A percentile compares a stretch with the other conserved stretches of the same genome.
These are phyloP conservation scores for Calonectris borealis DNA, from an alignment of 2,113 vertebrate species.

Conservation along the genomic window DNA sequence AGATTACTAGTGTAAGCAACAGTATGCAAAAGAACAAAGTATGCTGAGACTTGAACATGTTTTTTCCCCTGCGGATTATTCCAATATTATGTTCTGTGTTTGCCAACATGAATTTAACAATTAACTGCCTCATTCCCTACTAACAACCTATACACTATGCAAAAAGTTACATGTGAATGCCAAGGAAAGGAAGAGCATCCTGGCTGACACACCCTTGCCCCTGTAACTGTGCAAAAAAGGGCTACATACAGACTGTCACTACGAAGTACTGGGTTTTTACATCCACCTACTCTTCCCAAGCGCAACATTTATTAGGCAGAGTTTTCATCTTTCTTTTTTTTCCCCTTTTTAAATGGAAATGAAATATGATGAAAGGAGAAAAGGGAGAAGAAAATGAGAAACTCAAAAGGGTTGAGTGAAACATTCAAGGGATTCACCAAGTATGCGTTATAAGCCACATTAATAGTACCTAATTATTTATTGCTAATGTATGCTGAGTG, in stretches of 20 bases:
- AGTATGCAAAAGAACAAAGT: background rate
- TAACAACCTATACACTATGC: background rate
- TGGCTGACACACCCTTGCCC: background rate
- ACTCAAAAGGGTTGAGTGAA: background rate
- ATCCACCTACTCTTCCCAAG: background rate
- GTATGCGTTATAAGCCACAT: background rate
- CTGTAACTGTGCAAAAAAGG: background rate
- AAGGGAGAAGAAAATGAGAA: background rate
- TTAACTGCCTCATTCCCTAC: background rate
- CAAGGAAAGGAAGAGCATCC: background rate
- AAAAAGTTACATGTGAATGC: background rate
- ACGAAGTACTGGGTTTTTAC: rapidly evolving
- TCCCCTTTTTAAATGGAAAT: background rate
- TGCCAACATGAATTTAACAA: background rate
- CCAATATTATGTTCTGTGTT: background rate
- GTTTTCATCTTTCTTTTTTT: background rate
- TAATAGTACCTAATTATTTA: background rate
- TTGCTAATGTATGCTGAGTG: background rate
- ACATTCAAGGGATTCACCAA: background rate
- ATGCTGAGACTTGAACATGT: background rate
- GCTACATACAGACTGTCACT: background rate
- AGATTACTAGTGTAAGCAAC: background rate
- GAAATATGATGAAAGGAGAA: background rate
- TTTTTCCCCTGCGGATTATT: background rate
- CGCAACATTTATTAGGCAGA: rapidly evolving